Conservation (phyloP, 2,113 vertebrate species). For the Rhinoderma darwinii region DNA sequence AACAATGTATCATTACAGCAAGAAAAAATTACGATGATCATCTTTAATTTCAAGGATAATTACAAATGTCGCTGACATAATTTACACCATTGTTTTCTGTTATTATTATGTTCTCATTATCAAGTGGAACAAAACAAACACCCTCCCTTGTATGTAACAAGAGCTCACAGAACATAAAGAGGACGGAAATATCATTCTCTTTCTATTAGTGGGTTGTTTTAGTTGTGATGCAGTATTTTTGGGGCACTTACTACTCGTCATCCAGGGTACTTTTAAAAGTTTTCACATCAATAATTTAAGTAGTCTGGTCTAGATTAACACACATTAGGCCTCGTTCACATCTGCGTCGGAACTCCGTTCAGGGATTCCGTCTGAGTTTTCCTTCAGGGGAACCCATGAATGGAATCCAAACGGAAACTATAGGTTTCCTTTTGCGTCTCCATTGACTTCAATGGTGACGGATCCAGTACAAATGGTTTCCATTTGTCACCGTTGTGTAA, state of each 20-base stretch:
- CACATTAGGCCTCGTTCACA: neutral
- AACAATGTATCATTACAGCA: conserved; percentile 48
- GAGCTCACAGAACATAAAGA: neutral
- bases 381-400: too few relatives aligned
- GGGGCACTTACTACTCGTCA: neutral
- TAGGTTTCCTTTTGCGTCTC: too few relatives aligned
- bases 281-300: neutral
- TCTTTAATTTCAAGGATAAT: conserved; percentile 59
- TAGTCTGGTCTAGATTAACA: conserved; percentile 1
- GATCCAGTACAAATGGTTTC: too few relatives aligned
- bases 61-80: conserved; percentile 55
- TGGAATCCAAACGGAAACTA: too few relatives aligned
- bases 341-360: too few relatives aligned
- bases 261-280: neutral
- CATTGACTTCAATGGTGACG: too few relatives aligned
- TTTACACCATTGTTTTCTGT: conserved; percentile 55
- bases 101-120: conserved; percentile 55
- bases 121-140: conserved; percentile 56
- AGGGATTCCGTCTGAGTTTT: too few relatives aligned
- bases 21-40: conserved; percentile 54
- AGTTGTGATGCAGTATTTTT: neutral
- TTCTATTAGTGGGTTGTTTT: neutral
- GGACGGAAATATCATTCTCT: neutral
- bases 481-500: too few relatives aligned
- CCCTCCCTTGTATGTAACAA: conserved; percentile 5